Percentiles rank a stretch among this genome's conserved stretches.
These are phyloP conservation scores for Pygmarrhopalites habei DNA, from an alignment of 1,140 invertebrate species.

Conservation along the genomic window DNA sequence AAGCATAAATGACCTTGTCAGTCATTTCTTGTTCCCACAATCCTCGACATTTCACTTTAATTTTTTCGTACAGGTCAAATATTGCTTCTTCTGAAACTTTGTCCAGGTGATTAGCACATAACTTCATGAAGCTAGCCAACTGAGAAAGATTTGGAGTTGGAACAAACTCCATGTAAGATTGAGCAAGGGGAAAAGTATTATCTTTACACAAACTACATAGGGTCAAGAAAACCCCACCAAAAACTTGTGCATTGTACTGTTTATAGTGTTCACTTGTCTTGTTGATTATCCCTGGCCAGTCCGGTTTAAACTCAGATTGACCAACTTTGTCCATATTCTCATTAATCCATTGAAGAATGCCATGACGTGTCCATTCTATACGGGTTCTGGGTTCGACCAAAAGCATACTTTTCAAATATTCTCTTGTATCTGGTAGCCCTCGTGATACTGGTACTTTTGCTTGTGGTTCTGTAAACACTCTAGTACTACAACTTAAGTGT, in stretches of 20 bases:
- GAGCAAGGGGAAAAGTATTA: conserved; percentile 47
- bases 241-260: conserved; percentile 46
- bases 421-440: too few species aligned
- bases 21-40: conserved; percentile 51
- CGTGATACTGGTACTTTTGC: too few species aligned
- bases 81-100: conserved; percentile 51
- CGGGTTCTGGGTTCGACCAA: too few species aligned
- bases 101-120: conserved; percentile 33
- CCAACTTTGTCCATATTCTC: too few species aligned
- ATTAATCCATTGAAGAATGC: too few species aligned
- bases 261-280: conserved; percentile 35
- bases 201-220: conserved; percentile 42
- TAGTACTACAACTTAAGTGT: too few species aligned
- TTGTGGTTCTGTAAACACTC: too few species aligned
- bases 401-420: too few species aligned
- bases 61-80: conserved; percentile 47
- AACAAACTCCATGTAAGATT: conserved; percentile 51
- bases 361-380: too few species aligned
- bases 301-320: too few species aligned
- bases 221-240: conserved; percentile 53
- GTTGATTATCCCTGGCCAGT: conserved; percentile 39
- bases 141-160: conserved; percentile 46
- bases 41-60: conserved; percentile 51
- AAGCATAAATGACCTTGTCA: conserved; percentile 52
- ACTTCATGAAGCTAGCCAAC: conserved; percentile 16